phyloP scores from a whole-genome alignment of 1,140 invertebrate genomes.

The Latrodectus geometricus region DNA sequence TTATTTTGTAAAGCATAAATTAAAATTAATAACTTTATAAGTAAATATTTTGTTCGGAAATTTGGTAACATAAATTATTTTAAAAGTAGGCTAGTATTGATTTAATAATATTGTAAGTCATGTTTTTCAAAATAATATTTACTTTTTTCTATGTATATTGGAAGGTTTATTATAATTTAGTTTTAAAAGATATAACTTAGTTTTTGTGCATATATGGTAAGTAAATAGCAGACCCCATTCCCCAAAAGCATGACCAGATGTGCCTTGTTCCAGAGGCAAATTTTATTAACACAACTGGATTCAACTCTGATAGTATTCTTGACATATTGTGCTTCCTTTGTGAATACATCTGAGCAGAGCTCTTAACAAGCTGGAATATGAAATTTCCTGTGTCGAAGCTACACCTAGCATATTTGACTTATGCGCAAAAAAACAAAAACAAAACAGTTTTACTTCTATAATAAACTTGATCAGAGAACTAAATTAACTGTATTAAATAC shows the following conservation, averaged over 20 bases:
- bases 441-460: conserved; percentile 13
- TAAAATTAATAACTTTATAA: too few species aligned
- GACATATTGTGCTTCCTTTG: conserved; percentile 30
- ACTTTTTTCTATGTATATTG: neutral
- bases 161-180: neutral
- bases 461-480: conserved; percentile 25
- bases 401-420: conserved; percentile 31
- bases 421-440: neutral
- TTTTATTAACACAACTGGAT: conserved; percentile 30
- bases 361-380: conserved; percentile 23
- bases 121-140: too few species aligned
- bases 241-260: neutral
- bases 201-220: neutral
- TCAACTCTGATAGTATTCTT: conserved; percentile 29
- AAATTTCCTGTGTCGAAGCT: conserved; percentile 37
- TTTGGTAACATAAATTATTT: too few species aligned
- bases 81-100: too few species aligned
- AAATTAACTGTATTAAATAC: conserved; percentile 37
- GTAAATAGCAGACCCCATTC: neutral
- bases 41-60: too few species aligned
- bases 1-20: too few species aligned
- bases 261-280: conserved; percentile 25
- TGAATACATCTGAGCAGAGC: conserved; percentile 21
- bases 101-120: too few species aligned
- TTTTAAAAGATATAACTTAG: neutral